Evolutionary conservation across 2,797 vertebrate species (phyloP).

Genomic region (Euthynnus affinis): DNA sequence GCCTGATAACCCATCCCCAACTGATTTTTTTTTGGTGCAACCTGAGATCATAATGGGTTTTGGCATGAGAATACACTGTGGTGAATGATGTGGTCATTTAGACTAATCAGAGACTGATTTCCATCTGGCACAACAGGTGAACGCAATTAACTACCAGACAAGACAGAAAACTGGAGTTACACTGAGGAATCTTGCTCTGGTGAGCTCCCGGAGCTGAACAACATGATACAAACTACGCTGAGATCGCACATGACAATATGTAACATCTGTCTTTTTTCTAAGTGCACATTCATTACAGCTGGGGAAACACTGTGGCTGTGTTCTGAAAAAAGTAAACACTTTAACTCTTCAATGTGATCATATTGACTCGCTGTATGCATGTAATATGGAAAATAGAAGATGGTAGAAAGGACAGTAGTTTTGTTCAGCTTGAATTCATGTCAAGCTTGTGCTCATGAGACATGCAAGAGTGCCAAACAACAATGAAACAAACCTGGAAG

Average conservation of each 20-base stretch:
- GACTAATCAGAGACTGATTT: constrained; percentile 25
- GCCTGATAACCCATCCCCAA: constrained; percentile 18
- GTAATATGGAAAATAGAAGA: too few species aligned
- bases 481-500: too few species aligned
- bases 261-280: neutral
- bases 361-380: too few species aligned
- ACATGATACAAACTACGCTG: neutral
- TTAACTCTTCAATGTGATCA: too few species aligned
- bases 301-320: neutral
- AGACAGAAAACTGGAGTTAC: neutral
- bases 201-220: neutral
- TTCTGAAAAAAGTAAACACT: too few species aligned
- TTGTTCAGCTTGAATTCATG: too few species aligned
- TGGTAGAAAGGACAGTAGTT: too few species aligned
- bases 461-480: too few species aligned
- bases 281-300: neutral
- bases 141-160: constrained; percentile 19
- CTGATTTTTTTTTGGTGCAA: constrained; percentile 26
- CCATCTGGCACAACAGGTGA: constrained; percentile 53
- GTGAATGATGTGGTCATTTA: constrained; percentile 6
- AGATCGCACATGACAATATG: neutral
- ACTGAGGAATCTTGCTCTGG: neutral
- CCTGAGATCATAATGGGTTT: constrained; percentile 1
- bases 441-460: too few species aligned
- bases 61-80: constrained; percentile 9